A percentile compares a stretch with the other conserved stretches of the same genome.
phyloP scores from a whole-genome alignment of 2,888 invertebrate species.

The Heliconius ismenius region DNA sequence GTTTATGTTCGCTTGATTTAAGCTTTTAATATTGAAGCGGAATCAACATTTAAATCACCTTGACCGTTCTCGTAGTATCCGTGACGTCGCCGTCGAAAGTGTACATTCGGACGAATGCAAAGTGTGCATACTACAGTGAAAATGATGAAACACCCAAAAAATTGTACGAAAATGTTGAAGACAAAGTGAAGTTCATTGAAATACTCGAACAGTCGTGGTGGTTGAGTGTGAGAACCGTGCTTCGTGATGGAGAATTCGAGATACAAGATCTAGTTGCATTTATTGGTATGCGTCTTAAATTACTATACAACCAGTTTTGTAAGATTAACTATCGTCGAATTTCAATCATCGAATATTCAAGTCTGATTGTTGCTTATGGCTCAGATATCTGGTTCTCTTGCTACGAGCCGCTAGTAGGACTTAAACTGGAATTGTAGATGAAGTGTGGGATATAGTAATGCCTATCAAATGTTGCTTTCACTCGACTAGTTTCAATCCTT shows the following conservation, averaged over 20 bases:
- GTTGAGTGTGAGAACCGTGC: conserved; percentile 70
- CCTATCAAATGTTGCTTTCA: conserved; percentile 30
- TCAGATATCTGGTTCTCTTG: conserved; percentile 12
- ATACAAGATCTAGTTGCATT: conserved; percentile 78
- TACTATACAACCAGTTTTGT: conserved; percentile 19
- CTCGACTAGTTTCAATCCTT: conserved; percentile 6
- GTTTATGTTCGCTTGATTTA: conserved; percentile 34
- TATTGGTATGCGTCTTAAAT: conserved; percentile 63
- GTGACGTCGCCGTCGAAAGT: conserved; percentile 82
- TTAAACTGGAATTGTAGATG: conserved; percentile 20
- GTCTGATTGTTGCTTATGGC: conserved; percentile 3
- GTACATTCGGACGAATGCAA: conserved; percentile 74
- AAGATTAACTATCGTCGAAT: conserved; percentile 7
- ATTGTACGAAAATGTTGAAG: conserved; percentile 48
- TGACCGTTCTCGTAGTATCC: conserved; percentile 71
- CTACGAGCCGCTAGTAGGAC: conserved; percentile 4
- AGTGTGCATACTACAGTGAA: conserved; percentile 72
- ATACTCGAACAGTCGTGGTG: conserved; percentile 66
- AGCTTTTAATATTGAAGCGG: conserved; percentile 30
- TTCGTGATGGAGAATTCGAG: conserved; percentile 73
- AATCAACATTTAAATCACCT: conserved; percentile 49
- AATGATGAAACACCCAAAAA: conserved; percentile 66
- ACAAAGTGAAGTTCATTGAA: conserved; percentile 62
- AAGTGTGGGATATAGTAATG: conserved; percentile 27
- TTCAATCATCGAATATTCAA: neutral